Conservation (phyloP, 2,113 vertebrate genomes). For the Theristicus caerulescens region DNA sequence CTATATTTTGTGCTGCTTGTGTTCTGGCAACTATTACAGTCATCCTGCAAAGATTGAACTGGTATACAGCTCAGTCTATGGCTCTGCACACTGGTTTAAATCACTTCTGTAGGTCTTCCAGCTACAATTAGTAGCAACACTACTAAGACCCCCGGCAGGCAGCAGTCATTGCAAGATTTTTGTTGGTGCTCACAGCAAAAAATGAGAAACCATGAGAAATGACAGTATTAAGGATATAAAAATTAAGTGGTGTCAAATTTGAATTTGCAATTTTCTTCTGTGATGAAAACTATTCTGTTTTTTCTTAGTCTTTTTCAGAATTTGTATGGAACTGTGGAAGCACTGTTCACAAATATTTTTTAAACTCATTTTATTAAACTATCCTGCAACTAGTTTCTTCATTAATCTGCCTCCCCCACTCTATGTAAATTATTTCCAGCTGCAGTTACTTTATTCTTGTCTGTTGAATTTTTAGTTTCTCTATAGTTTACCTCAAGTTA, state of each 20-base stretch:
- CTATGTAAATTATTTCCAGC: neutral
- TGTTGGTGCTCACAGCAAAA: neutral
- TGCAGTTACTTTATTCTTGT: neutral
- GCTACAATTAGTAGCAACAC: neutral
- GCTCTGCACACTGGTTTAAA: neutral
- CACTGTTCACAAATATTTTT: neutral
- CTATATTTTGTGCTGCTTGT: neutral
- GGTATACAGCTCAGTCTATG: fast-evolving
- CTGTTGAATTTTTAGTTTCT: neutral
- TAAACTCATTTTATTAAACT: neutral
- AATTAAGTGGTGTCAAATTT: neutral
- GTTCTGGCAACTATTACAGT: neutral
- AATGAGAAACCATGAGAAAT: neutral
- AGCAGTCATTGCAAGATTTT: neutral
- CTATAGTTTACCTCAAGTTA: neutral
- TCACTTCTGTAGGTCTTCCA: neutral
- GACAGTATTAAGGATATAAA: neutral
- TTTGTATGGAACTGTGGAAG: neutral
- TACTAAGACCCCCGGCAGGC: neutral
- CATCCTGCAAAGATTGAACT: neutral
- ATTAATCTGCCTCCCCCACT: neutral
- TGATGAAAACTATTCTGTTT: neutral
- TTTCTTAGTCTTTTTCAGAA: neutral
- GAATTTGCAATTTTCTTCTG: neutral
- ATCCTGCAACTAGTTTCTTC: neutral